These are phyloP conservation scores for Eulemur rubriventer DNA, from an alignment of 2,797 vertebrate species.

Conservation along the genomic window DNA sequence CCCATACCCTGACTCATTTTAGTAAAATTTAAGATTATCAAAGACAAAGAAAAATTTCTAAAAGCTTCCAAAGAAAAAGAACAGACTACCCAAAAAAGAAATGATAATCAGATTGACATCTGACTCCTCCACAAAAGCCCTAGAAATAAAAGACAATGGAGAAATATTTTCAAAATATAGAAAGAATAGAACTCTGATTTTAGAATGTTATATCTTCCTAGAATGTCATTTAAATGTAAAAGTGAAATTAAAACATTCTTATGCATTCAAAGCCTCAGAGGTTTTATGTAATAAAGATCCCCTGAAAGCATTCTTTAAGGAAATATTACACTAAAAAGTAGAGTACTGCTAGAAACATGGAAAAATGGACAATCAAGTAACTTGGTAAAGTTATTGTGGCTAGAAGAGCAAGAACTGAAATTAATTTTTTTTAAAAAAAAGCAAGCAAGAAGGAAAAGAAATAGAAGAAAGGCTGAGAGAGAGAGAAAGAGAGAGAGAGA, in stretches of 20 bases:
- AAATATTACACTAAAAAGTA: background rate
- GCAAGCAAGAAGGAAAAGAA: background rate
- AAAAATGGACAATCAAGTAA: background rate
- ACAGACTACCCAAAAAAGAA: background rate
- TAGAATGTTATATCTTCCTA: background rate
- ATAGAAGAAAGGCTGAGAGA: background rate
- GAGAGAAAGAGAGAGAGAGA: background rate
- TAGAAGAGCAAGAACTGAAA: background rate
- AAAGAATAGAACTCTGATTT: background rate
- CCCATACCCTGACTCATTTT: background rate
- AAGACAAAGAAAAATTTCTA: background rate
- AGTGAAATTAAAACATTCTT: background rate
- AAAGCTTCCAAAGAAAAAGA: slow-evolving; percentile 4
- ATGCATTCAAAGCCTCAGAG: background rate
- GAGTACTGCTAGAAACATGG: background rate
- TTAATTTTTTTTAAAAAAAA: background rate
- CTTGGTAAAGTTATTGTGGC: background rate
- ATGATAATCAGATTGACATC: background rate
- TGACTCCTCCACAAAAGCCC: background rate
- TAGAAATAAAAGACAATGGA: background rate
- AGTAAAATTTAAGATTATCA: background rate
- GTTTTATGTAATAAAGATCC: background rate
- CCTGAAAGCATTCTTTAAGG: background rate
- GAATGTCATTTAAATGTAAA: background rate
- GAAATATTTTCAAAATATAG: background rate